Conservation (phyloP, 2,113 vertebrate genomes). For the Thamnophis sirtalis region DNA sequence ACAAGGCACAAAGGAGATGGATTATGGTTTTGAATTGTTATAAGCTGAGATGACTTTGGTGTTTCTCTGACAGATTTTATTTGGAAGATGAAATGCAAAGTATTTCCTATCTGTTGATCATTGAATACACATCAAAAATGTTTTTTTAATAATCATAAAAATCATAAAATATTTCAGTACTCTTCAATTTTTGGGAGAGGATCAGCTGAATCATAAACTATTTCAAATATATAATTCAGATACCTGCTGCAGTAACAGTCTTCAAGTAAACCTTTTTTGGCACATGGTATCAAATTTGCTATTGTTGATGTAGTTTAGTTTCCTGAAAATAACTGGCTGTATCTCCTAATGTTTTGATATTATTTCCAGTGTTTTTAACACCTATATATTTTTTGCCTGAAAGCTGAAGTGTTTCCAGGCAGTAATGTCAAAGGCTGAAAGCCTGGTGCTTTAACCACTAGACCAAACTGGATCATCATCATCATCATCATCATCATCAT, state of each 20-base stretch:
- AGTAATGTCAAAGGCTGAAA: background rate
- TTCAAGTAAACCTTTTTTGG: background rate
- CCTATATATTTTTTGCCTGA: background rate
- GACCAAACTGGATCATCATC: background rate
- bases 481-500: too few species aligned
- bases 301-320: background rate
- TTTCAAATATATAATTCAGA: background rate
- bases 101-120: background rate
- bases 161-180: background rate
- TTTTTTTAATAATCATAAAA: background rate
- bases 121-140: background rate
- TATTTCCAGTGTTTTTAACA: background rate
- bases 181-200: background rate
- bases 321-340: background rate
- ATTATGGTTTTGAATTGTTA: background rate
- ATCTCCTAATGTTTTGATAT: background rate
- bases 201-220: background rate
- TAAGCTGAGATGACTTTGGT: background rate
- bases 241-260: background rate
- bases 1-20: background rate
- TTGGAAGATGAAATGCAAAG: background rate
- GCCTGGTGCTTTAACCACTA: background rate
- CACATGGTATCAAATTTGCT: background rate
- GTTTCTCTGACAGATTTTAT: background rate
- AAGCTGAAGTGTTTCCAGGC: background rate